phyloP scores from a whole-genome alignment of 2,113 vertebrate genomes.

The Eptesicus fuscus region DNA sequence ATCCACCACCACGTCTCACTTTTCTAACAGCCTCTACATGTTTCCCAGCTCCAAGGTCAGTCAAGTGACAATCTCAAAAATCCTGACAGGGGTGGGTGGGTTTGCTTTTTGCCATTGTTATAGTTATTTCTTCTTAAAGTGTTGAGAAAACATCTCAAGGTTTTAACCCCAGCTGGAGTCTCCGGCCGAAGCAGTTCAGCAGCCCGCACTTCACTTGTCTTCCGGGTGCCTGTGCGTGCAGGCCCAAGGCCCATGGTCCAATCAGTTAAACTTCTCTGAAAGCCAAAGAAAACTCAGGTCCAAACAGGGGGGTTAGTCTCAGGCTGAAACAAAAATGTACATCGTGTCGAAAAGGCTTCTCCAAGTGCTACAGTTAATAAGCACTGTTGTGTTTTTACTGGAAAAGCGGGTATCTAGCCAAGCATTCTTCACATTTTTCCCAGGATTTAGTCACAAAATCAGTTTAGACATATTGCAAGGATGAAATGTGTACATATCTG shows the following conservation, averaged over 20 bases:
- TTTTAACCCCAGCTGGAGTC: slow-evolving; percentile 68
- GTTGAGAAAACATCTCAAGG: slow-evolving; percentile 74
- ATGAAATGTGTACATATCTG: slow-evolving; percentile 79
- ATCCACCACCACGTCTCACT: slow-evolving; percentile 45
- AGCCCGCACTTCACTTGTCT: slow-evolving; percentile 47
- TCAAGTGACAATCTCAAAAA: slow-evolving; percentile 67
- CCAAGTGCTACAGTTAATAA: slow-evolving; percentile 79
- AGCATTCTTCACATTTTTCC: slow-evolving; percentile 86
- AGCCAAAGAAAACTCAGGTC: slow-evolving; percentile 79
- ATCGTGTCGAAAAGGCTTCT: slow-evolving; percentile 74
- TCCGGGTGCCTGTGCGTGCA: not conserved
- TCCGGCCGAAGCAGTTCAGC: slow-evolving; percentile 1
- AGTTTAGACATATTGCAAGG: slow-evolving; percentile 77
- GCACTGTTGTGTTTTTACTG: slow-evolving; percentile 83
- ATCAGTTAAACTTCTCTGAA: slow-evolving; percentile 61
- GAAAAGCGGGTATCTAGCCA: slow-evolving; percentile 79
- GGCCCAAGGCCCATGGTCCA: slow-evolving; percentile 40
- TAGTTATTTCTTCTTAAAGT: slow-evolving; percentile 76
- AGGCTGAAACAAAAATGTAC: slow-evolving; percentile 75
- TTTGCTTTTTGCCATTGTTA: slow-evolving; percentile 61
- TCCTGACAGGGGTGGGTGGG: slow-evolving; percentile 71
- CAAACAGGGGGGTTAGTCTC: slow-evolving; percentile 69
- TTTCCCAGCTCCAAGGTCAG: slow-evolving; percentile 72
- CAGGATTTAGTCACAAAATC: slow-evolving; percentile 84
- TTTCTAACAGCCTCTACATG: slow-evolving; percentile 68